Base-by-base conservation (phyloP, 2,888 invertebrate species). In the Caenorhabditis drosophilae region DNA sequence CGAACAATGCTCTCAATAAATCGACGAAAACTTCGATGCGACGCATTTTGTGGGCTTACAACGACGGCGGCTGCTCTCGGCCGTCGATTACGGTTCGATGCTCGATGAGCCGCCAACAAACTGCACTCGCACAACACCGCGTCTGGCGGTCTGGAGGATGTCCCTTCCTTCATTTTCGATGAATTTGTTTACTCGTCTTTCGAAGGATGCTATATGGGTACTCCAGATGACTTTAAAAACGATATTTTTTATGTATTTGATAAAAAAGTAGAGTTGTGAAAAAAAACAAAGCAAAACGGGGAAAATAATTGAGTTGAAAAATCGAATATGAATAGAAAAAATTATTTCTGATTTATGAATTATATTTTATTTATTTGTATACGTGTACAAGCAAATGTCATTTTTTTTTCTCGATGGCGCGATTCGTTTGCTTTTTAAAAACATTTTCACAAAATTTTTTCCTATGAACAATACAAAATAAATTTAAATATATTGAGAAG, bases 51-150 rank as follows among this genome's bases (percentile, higher is more conserved):
- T 11, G 62, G 66, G 20, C 51, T 57, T 22, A 60, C 53, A 11
- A 53, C 54, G 2, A 60, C 36, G 16, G 52, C 38, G 27, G 25
- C 15, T 48, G 15, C 9, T 18, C 15, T 3, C 25, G 11, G 9
- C n/a, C 40, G 36, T 2, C 40, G 18, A 15, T 64, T 51, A 40
- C 46, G 44, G 4, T 20, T 38, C 23, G 69, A 47, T 35, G 60
- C 44, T 22, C 68, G 53, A 2, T 67, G 56, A n/a, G n/a, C n/a
- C 34, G 58, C 64, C 18, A 70, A 44, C 36, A 67, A 38, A n/a
- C 66, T 67, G 51, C 75, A 75, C 25, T 73, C 75, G 40, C 73
- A 70, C 4, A 67, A 59, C 15, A 71, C 75, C 31, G 75, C 75
- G 53, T 75, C 75, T 23, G 71, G 63, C 18, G 75, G 75, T 47